These are phyloP conservation scores for Pyrgilauda ruficollis DNA, from an alignment of 2,113 vertebrate genomes.

Conservation along the genomic window DNA sequence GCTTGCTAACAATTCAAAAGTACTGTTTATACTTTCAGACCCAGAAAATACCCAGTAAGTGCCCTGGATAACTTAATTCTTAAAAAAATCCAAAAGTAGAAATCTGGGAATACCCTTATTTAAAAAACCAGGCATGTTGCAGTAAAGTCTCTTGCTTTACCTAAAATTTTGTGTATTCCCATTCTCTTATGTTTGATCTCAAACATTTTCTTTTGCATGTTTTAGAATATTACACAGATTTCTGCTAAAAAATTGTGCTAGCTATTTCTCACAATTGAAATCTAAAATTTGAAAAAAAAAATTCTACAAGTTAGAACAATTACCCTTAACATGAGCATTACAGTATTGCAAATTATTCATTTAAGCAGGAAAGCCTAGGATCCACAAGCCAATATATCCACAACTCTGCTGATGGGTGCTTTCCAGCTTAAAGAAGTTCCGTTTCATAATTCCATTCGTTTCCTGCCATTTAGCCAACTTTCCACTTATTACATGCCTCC, in stretches of 20 bases:
- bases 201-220: neutral
- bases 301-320: slow-evolving; percentile 26
- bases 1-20: neutral
- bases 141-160: neutral
- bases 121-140: neutral
- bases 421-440: slow-evolving; percentile 47
- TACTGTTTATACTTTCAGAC: neutral
- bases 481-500: slow-evolving; percentile 60
- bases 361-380: slow-evolving; percentile 54
- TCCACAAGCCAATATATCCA: neutral
- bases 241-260: neutral
- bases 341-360: neutral
- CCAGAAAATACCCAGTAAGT: neutral
- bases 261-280: neutral
- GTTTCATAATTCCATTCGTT: slow-evolving; percentile 64
- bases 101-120: neutral
- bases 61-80: neutral
- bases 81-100: neutral
- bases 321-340: neutral
- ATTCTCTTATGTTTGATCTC: slow-evolving; percentile 4
- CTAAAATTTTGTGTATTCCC: neutral
- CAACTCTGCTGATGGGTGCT: neutral
- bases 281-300: neutral
- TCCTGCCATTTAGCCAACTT: slow-evolving; percentile 65
- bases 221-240: neutral